Base-by-base conservation (phyloP, 2,888 invertebrate genomes). In the Hypomecis punctinalis region DNA sequence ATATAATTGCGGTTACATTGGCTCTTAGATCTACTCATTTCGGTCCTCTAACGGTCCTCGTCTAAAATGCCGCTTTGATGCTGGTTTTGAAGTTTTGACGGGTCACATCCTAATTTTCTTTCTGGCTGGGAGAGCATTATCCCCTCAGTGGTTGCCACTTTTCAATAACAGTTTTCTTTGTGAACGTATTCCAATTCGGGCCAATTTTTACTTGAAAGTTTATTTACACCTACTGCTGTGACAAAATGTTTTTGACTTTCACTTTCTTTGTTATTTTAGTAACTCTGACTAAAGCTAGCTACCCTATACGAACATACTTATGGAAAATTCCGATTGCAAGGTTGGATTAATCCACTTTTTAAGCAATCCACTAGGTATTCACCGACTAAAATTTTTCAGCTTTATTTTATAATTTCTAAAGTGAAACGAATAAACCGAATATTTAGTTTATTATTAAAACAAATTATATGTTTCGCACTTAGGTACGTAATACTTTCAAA, bases 71-170 rank as follows among this genome's bases (percentile, higher is more conserved):
- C 80, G 77, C 80, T 82, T 80, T 86, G 88, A 87, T 82, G 84
- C 89, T 92, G 92, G 81, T 83, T 89, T 88, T 92, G 92, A 92
- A 90, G 90, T 90, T 90, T 90, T 90, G 91, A 92, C 90, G 81
- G 85, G 84, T 86, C 88, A 83, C 89, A 88, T 90, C 87, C 91
- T 92, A 92, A 92, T 91, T 91, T 92, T 88, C 88, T 86, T 88
- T 87, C 86, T 85, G 84, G 74, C 79, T 23, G 79, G 66, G 75
- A 76, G 77, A 73, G 78, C 73, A 78, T 79, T 79, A 67, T 66
- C 69, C 83, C 82, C 82, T 73, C 75, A 72, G 80, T 77, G 82
- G 85, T 83, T 83, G 85, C 82, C 85, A 86, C 84, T 89, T 87
- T 88, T 82, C 85, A 85, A 89, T 89, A 86, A 83, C 77, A 83